Evolutionary conservation across 2,797 vertebrate genomes (phyloP).

Genomic region (Oreochromis grahami): DNA sequence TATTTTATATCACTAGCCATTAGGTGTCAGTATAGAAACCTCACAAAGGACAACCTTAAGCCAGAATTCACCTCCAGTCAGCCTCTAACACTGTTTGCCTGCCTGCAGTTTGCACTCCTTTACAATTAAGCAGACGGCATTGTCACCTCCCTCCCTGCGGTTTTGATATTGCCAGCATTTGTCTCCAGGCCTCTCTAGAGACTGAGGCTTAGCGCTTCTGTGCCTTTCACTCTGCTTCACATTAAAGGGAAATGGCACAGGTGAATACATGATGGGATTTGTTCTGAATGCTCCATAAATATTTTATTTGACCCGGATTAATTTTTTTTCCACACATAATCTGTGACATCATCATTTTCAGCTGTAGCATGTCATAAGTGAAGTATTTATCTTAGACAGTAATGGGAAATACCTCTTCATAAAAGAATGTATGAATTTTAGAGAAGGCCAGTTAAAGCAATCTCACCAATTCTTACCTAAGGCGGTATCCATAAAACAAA

Average conservation of each 20-base stretch:
- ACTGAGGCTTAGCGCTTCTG: constrained; percentile 27
- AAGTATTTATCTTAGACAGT: background rate
- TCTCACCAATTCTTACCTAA: background rate
- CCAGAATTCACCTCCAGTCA: background rate
- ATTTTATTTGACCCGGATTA: constrained; percentile 44
- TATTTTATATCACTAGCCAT: constrained; percentile 41
- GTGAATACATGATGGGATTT: constrained; percentile 53
- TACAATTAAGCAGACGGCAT: constrained; percentile 51
- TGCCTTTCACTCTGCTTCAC: constrained; percentile 39
- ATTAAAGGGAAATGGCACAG: constrained; percentile 56
- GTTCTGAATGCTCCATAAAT: constrained; percentile 61
- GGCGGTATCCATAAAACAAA: background rate
- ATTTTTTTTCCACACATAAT: background rate
- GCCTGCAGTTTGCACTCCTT: constrained; percentile 51
- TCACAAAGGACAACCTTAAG: background rate
- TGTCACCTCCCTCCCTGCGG: constrained; percentile 65
- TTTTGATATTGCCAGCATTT: constrained; percentile 54
- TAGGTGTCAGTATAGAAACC: constrained; percentile 69
- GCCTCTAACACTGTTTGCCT: constrained; percentile 21
- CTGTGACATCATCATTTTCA: constrained; percentile 25
- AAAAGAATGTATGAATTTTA: background rate
- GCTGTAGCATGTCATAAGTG: background rate
- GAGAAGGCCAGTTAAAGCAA: background rate
- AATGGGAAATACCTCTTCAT: background rate
- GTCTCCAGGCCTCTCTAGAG: constrained; percentile 59